These are phyloP conservation scores for Aleiodes leptofemur DNA, from an alignment of 2,888 invertebrate genomes.

Conservation along the genomic window DNA sequence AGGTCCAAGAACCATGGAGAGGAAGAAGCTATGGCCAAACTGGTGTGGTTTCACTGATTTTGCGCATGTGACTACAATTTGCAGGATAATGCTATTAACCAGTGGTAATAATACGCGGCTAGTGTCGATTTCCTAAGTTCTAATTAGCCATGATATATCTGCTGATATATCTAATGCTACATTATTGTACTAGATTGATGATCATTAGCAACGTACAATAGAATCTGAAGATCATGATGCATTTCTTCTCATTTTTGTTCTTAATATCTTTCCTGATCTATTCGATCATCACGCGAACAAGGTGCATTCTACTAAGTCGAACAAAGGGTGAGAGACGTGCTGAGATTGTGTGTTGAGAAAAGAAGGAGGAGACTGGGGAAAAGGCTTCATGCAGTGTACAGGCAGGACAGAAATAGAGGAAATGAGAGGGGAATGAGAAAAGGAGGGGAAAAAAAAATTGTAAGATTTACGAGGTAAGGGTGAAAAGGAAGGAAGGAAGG, in stretches of 20 bases:
- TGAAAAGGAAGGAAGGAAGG: constrained; percentile 26
- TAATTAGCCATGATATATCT: neutral
- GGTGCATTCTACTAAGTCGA: constrained; percentile 10
- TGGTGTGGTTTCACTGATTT: constrained; percentile 25
- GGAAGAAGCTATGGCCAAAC: neutral
- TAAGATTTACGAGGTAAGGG: constrained; percentile 38
- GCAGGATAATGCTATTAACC: neutral
- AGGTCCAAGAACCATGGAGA: too few relatives aligned
- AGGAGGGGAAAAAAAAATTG: constrained; percentile 26
- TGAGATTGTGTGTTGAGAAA: constrained; percentile 28
- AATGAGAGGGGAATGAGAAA: constrained; percentile 16
- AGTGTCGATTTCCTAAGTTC: constrained; percentile 6
- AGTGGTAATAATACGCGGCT: neutral
- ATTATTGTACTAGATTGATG: too few relatives aligned
- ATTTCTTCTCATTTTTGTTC: neutral
- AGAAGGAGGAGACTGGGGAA: constrained; percentile 9
- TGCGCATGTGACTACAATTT: constrained; percentile 3
- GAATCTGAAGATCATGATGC: too few relatives aligned
- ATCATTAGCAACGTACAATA: too few relatives aligned
- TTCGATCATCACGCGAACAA: constrained; percentile 8
- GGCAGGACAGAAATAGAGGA: constrained; percentile 16
- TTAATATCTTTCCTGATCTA: constrained; percentile 18
- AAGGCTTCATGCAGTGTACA: neutral
- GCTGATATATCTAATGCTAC: too few relatives aligned
- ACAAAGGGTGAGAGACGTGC: constrained; percentile 28